Base-by-base conservation (phyloP, 1,140 invertebrate species). In the Vanessa atalanta region DNA sequence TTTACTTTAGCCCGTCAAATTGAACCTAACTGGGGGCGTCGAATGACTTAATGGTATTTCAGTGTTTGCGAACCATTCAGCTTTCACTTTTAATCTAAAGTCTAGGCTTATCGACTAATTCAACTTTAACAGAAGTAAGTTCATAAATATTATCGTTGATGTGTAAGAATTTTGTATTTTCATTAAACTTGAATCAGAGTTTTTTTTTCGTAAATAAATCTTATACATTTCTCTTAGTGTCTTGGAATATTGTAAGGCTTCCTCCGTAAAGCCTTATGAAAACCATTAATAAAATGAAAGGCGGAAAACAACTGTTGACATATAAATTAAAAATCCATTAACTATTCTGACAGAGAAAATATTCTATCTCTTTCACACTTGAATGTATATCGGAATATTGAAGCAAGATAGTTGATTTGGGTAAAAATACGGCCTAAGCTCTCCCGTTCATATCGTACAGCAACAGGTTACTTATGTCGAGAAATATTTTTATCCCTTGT, bases 401-500 rank as follows among this genome's bases (percentile, higher is more conserved):
- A 31, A 70, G 69, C 12, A 60, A 68, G 76, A 74, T 72, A 74
- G 60, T 61, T 70, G 26, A 78, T 69, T 67, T 51, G 65, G 55
- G 55, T 31, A 63, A 72, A 80, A 81, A 79, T 73, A 78, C 75
- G 76, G 70, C 76, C 78, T 84, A 84, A 82, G 74, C 76, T 76
- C 68, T 83, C 9, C 37, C 71, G 72, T 74, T 82, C 83, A 78
- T 82, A 82, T 80, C 81, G 65, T 57, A 79, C 60, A 82, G 82
- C 88, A 90, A 90, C 88, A 89, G 88, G 88, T 90, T 80, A 73
- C 81, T 79, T 78, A 77, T 77, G 80, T 80, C 73, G 80, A 81
- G 85, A 87, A 84, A 88, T 87, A 88, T 88, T 90, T 88, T 84
- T 85, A 87, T 84, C 84, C 79, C 67, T 75, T 55, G 73, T 83